These are phyloP conservation scores for Leptinotarsa rubiginosa DNA, from an alignment of 2,888 invertebrate species.

Conservation along the genomic window DNA sequence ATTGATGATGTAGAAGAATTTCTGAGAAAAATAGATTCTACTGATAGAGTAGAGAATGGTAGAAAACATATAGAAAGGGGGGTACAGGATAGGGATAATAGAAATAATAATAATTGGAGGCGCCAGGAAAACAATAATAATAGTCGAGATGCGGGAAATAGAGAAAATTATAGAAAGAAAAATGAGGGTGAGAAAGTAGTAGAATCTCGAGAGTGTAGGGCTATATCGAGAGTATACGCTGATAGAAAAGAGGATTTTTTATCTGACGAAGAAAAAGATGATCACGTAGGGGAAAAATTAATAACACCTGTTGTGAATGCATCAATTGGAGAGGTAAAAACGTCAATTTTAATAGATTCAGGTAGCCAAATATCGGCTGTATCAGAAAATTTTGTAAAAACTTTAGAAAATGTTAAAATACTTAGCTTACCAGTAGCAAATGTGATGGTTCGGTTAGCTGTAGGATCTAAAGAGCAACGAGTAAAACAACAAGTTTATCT, in stretches of 20 bases:
- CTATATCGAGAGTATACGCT: background rate
- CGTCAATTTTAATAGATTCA: conserved; percentile 12
- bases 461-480: conserved; percentile 3
- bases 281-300: background rate
- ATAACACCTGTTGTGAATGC: conserved; percentile 19
- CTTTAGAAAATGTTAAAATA: background rate
- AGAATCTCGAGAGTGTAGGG: background rate
- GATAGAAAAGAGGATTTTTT: background rate
- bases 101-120: background rate
- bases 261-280: background rate
- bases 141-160: background rate
- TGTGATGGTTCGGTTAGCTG: background rate
- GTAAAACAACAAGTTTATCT: conserved; percentile 3
- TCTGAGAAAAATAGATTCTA: conserved; percentile 19
- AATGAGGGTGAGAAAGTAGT: background rate
- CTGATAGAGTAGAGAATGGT: background rate
- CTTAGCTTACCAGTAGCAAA: background rate
- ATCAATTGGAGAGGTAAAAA: background rate
- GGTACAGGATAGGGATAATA: background rate
- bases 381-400: conserved; percentile 21
- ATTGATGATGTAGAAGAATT: conserved; percentile 22
- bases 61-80: background rate
- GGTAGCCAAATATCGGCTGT: conserved; percentile 27
- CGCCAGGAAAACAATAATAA: background rate
- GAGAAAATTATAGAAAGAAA: background rate